Base-by-base conservation (phyloP, 2,113 vertebrate species). In the Bubo blakistoni region DNA sequence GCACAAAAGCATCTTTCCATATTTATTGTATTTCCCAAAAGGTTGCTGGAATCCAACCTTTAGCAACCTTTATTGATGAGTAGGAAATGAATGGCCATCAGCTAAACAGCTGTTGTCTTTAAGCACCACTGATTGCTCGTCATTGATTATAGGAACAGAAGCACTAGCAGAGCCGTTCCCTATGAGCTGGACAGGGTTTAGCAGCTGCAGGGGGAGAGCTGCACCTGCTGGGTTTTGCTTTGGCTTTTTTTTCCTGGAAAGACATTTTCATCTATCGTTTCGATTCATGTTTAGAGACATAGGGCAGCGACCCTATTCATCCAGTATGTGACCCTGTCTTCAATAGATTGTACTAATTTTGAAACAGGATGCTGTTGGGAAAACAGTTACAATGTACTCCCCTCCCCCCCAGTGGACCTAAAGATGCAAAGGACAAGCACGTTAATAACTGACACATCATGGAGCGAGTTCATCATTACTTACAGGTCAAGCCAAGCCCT, bases 381-480 rank as follows among this genome's bases (percentile, higher is more conserved):
- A 80, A 88, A 36, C 32, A 58, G 40, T 63, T 52, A 49, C 0
- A 47, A 47, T 6, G 17, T 46, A 18, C 32, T 59, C 12, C 26
- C 13, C 10, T 11, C n/a, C 9, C 18, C 13, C 9, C 0, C 21
- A 27, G 2, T 9, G 62, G 62, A 51, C 34, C 66, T 66, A 44
- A 20, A 52, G 59, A 86, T 69, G 62, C 52, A 81, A 92, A 90
- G 55, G 55, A 40, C 22, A 51, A 54, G 27, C 21, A 18, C 62
- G 62, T 89, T 83, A 85, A 79, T 80, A 87, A 81, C 2, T 79
- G 72, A 71, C 47, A 36, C 21, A 42, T 21, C 24, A 16, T 13
- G 54, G 55, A 77, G 27, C 0, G 0, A 82, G 13, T 32, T 65
- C 1, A 2, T 74, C 19, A 2, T 62, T 54, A 27, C 12, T 55